These are phyloP conservation scores for Eulemur rufifrons DNA, from an alignment of 2,113 vertebrate genomes.

Conservation along the genomic window DNA sequence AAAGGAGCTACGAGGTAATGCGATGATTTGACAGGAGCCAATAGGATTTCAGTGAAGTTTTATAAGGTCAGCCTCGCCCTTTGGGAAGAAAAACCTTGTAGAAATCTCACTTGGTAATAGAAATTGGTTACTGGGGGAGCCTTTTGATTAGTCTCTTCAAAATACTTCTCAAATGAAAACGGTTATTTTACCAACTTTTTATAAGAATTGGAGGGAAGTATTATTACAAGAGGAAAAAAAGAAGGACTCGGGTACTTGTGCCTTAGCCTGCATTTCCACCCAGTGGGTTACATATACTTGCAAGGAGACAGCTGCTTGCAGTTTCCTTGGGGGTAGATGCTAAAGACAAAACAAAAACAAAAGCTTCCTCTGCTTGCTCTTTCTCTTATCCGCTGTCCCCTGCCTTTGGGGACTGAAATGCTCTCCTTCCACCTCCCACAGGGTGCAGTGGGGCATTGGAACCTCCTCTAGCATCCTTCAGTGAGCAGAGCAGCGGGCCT, in stretches of 20 bases:
- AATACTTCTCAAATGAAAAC: not conserved
- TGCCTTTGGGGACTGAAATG: not conserved
- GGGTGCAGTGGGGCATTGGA: not conserved
- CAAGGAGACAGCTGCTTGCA: not conserved
- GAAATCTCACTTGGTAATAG: not conserved
- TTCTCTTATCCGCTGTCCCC: not conserved
- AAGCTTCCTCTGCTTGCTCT: not conserved
- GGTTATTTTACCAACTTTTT: not conserved
- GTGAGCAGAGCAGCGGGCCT: not conserved
- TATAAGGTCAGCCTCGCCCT: not conserved
- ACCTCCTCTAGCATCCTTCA: not conserved
- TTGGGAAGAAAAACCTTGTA: not conserved
- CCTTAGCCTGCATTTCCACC: not conserved
- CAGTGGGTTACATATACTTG: not conserved
- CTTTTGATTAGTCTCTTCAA: conserved; percentile 1
- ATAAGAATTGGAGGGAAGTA: not conserved
- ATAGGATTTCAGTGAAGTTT: not conserved
- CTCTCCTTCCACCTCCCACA: not conserved
- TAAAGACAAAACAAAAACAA: not conserved
- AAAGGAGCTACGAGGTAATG: not conserved
- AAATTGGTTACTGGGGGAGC: not conserved
- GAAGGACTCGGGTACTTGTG: not conserved
- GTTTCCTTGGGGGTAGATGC: not conserved
- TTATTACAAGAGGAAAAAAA: not conserved
- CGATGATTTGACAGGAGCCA: not conserved